A percentile compares a stretch with the other conserved stretches of the same genome.
Evolutionary conservation across 2,888 invertebrate genomes (phyloP).

Genomic region (Trileptium ribeirensis): DNA sequence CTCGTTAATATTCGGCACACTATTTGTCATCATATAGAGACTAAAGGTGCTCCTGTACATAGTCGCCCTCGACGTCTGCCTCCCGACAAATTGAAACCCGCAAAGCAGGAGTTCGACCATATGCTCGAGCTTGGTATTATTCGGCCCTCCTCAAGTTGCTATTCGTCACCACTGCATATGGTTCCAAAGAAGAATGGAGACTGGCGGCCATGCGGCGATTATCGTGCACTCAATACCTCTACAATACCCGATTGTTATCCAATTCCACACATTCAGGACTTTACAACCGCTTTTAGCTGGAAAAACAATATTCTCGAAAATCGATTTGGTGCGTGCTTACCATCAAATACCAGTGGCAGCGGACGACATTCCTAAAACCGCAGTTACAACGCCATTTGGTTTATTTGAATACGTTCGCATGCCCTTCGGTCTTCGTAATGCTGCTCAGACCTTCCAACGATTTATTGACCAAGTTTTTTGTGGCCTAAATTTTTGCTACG

Average conservation of each 20-base stretch:
- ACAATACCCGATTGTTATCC: conserved; percentile 9
- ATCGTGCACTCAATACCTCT: not conserved
- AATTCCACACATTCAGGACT: conserved; percentile 11
- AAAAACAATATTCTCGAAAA: not conserved
- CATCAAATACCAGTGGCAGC: conserved; percentile 9
- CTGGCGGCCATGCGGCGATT: conserved; percentile 16
- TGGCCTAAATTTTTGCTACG: not conserved
- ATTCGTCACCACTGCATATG: too few species aligned
- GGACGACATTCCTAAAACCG: conserved; percentile 11
- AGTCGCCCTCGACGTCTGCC: too few species aligned
- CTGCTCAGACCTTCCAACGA: conserved; percentile 6
- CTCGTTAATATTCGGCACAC: too few species aligned
- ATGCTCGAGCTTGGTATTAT: too few species aligned
- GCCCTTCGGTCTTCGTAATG: conserved; percentile 13
- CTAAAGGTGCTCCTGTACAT: not conserved
- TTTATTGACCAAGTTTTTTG: conserved; percentile 13
- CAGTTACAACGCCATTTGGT: conserved; percentile 1
- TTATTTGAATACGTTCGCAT: conserved; percentile 12
- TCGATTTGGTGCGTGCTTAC: conserved; percentile 8
- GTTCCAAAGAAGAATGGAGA: too few species aligned
- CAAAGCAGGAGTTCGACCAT: too few species aligned
- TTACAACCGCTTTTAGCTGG: not conserved
- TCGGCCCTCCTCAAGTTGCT: too few species aligned
- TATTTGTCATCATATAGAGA: too few species aligned
- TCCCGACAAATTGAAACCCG: too few species aligned